phyloP scores from a whole-genome alignment of 2,888 invertebrate species.

The Hylaea fasciaria region DNA sequence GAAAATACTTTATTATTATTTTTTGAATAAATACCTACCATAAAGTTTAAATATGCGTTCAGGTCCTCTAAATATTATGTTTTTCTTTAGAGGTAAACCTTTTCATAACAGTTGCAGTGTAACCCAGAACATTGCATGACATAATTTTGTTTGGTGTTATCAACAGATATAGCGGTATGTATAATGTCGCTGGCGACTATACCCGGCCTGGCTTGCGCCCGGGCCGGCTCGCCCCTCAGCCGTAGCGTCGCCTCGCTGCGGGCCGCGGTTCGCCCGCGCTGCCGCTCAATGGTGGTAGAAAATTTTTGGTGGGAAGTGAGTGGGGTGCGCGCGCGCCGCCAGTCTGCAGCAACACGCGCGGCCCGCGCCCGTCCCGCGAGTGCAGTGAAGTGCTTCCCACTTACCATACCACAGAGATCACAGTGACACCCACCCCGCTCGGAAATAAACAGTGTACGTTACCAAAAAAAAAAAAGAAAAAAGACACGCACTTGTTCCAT shows the following conservation, averaged over 20 bases:
- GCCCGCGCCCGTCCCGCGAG: slow-evolving; percentile 73
- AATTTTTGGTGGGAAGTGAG: slow-evolving; percentile 82
- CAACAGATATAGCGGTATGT: too few relatives aligned
- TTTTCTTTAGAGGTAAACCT: too few relatives aligned
- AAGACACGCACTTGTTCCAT: slow-evolving; percentile 55
- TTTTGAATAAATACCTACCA: too few relatives aligned
- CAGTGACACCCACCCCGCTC: slow-evolving; percentile 60
- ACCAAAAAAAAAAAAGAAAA: slow-evolving; percentile 50
- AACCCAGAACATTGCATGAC: too few relatives aligned
- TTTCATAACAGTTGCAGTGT: too few relatives aligned
- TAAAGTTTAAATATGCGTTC: too few relatives aligned
- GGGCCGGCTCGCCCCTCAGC: too few relatives aligned
- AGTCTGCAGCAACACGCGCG: slow-evolving; percentile 75
- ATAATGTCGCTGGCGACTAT: too few relatives aligned
- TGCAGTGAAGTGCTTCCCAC: slow-evolving; percentile 60
- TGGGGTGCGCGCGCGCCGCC: slow-evolving; percentile 81
- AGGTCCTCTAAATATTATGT: too few relatives aligned
- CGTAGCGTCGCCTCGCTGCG: slow-evolving; percentile 45
- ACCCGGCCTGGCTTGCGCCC: too few relatives aligned
- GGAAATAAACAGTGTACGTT: slow-evolving; percentile 74
- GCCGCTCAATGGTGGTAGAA: slow-evolving; percentile 75
- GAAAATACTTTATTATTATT: too few relatives aligned
- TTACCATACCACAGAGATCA: slow-evolving; percentile 52
- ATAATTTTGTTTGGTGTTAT: too few relatives aligned
- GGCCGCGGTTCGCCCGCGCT: slow-evolving; percentile 68